Percentiles rank a stretch among this genome's conserved stretches.
Conservation (phyloP, 2,797 vertebrate genomes). For the Botia almorhae region DNA sequence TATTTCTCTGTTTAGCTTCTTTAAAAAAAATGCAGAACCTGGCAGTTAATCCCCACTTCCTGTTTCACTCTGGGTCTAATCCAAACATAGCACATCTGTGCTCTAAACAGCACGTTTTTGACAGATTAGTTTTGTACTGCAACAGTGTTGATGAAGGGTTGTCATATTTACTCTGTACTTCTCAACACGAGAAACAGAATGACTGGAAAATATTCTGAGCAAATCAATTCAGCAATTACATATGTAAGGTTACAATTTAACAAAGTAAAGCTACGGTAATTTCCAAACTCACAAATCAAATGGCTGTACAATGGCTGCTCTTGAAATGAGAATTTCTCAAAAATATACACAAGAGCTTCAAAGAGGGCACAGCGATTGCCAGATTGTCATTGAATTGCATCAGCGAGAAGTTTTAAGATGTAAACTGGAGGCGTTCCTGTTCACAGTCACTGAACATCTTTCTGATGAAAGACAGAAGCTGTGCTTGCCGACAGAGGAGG, state of each 20-base stretch:
- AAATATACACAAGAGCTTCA: background rate
- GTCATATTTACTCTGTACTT: conserved; percentile 71
- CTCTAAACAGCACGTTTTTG: conserved; percentile 72
- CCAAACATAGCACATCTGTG: conserved; percentile 85
- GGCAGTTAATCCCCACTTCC: conserved; percentile 81
- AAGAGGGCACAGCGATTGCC: background rate
- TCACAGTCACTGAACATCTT: conserved; percentile 25
- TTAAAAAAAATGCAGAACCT: conserved; percentile 63
- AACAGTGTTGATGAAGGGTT: conserved; percentile 74
- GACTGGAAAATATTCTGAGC: no score
- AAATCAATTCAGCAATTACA: background rate
- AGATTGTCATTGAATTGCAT: conserved; percentile 39
- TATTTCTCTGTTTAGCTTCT: conserved; percentile 20
- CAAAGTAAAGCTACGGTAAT: background rate
- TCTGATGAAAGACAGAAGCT: conserved; percentile 40
- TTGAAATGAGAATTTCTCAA: background rate
- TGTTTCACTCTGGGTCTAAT: conserved; percentile 84
- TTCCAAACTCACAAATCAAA: background rate
- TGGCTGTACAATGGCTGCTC: background rate
- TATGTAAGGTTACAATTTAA: background rate
- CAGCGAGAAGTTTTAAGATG: conserved; percentile 12
- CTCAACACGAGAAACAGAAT: background rate
- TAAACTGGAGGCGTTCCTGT: conserved; percentile 24
- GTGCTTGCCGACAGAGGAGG: conserved; percentile 27
- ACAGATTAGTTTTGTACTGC: conserved; percentile 73